Evolutionary conservation across 2,888 invertebrate species (phyloP).

Genomic region (Tuta absoluta): DNA sequence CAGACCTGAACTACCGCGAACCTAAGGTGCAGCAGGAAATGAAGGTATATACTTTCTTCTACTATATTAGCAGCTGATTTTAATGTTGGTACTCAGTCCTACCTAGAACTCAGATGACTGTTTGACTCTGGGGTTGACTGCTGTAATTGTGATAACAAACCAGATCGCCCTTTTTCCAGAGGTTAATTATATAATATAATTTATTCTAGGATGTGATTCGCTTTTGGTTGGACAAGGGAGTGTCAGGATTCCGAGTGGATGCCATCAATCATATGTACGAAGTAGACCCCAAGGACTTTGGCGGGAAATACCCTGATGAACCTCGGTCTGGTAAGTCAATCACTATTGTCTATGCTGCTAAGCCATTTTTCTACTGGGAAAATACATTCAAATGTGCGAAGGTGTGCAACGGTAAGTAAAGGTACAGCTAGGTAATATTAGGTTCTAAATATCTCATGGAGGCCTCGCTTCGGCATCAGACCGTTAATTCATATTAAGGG

Average conservation of each 20-base stretch:
- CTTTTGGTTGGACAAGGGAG: slow-evolving; percentile 91
- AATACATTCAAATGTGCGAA: no score
- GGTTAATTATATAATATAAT: no score
- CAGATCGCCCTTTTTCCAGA: neutral
- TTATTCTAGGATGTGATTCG: slow-evolving; percentile 81
- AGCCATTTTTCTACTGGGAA: no score
- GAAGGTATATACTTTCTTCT: slow-evolving; percentile 67
- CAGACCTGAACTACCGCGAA: slow-evolving; percentile 88
- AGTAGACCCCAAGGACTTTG: slow-evolving; percentile 50
- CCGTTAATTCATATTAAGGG: no score
- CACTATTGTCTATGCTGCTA: no score
- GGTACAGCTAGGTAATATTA: no score
- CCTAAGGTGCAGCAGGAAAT: slow-evolving; percentile 79
- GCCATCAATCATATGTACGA: slow-evolving; percentile 81
- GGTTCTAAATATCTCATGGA: no score
- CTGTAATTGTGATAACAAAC: no score
- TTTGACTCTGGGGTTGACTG: no score
- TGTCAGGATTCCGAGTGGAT: slow-evolving; percentile 93
- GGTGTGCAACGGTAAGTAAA: no score
- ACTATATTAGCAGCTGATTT: slow-evolving; percentile 40
- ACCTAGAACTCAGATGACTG: neutral
- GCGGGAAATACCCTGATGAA: slow-evolving; percentile 77
- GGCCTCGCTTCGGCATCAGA: no score
- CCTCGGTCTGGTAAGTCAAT: slow-evolving; percentile 62
- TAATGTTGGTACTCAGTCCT: no score